Evolutionary conservation across 2,113 vertebrate genomes (phyloP).

Genomic region (Percopsis transmontana): DNA sequence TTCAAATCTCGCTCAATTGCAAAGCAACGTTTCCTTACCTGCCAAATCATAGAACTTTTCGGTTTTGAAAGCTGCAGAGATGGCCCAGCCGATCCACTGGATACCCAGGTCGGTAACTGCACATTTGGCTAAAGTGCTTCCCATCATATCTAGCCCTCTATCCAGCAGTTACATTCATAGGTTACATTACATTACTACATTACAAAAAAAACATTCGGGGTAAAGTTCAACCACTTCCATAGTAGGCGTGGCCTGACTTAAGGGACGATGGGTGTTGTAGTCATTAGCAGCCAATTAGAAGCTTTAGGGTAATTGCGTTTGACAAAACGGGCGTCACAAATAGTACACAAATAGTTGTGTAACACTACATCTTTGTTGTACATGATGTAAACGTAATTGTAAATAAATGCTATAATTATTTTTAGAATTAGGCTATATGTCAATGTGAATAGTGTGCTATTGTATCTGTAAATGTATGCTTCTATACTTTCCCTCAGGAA

Average conservation of each 20-base stretch:
- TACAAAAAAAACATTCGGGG: not conserved
- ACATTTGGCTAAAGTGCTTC: constrained; percentile 61
- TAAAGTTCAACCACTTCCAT: constrained; percentile 56
- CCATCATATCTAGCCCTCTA: constrained; percentile 50
- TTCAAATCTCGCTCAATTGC: too few relatives aligned
- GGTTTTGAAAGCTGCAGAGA: constrained; percentile 70
- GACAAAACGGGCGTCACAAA: too few relatives aligned
- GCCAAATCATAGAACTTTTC: constrained; percentile 83
- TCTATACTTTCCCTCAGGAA: constrained; percentile 23
- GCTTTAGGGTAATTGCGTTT: too few relatives aligned
- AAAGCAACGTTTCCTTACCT: constrained; percentile 63
- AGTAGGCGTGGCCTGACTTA: constrained; percentile 23
- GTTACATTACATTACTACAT: too few relatives aligned
- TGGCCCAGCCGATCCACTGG: constrained; percentile 79
- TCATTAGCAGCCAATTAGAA: constrained; percentile 13
- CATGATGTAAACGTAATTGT: too few relatives aligned
- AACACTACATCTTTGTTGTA: too few relatives aligned
- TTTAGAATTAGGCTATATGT: not conserved
- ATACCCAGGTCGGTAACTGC: constrained; percentile 68
- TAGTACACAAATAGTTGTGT: too few relatives aligned
- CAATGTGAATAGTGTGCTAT: not conserved
- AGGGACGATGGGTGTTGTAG: constrained; percentile 69
- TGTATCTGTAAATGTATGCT: not conserved
- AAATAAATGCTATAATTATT: too few relatives aligned
- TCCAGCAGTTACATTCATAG: constrained; percentile 42